phyloP scores from a whole-genome alignment of 53 echinoderm and acorn worm species.

The Henricia sp. region DNA sequence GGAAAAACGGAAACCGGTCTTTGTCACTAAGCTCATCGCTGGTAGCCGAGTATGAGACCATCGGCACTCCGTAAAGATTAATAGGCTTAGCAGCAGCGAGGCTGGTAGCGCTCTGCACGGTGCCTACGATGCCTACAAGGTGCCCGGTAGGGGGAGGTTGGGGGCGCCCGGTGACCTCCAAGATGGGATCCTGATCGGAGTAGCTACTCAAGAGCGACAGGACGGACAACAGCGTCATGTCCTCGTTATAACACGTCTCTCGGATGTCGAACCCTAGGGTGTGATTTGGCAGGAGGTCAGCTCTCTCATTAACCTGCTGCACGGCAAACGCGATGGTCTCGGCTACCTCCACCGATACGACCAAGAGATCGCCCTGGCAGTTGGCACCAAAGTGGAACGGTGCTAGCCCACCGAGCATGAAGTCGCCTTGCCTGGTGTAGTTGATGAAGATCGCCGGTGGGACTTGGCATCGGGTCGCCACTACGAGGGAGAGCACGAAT shows the following conservation, averaged over 20 bases:
- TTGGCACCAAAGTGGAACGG: slow-evolving; percentile 4
- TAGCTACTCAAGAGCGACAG: slow-evolving; percentile 8
- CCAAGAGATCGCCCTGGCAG: background rate
- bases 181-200: background rate
- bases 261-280: slow-evolving; percentile 9
- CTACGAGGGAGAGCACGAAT: background rate
- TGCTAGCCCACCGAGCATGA: background rate
- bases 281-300: background rate
- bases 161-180: background rate
- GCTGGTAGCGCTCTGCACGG: background rate
- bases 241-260: slow-evolving; percentile 5
- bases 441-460: background rate
- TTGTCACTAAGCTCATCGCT: slow-evolving; percentile 64
- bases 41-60: slow-evolving; percentile 43
- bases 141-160: background rate
- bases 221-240: slow-evolving; percentile 10
- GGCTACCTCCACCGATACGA: slow-evolving; percentile 2
- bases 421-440: slow-evolving; percentile 7
- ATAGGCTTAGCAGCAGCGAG: background rate
- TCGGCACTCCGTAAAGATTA: slow-evolving; percentile 25
- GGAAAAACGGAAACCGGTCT: slow-evolving; percentile 48
- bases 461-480: background rate
- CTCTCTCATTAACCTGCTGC: background rate
- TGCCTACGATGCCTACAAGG: background rate
- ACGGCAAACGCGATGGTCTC: slow-evolving; percentile 2